phyloP scores from a whole-genome alignment of 2,888 invertebrate genomes.

The Chelonus formosanus region DNA sequence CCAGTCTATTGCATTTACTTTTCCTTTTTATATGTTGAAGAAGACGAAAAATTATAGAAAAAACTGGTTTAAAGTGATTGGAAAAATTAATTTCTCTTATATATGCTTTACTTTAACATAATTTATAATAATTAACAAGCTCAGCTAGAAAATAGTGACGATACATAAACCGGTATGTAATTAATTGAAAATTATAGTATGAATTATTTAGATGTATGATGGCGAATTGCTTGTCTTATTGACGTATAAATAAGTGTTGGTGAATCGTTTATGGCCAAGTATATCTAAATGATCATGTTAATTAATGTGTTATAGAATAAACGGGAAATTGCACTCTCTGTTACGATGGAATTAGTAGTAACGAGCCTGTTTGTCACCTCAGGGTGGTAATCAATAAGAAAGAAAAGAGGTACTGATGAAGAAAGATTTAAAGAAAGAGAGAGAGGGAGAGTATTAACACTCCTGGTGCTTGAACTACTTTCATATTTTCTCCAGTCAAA shows the following conservation, averaged over 20 bases:
- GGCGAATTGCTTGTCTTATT: too few relatives aligned
- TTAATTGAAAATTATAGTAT: too few relatives aligned
- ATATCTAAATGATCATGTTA: too few relatives aligned
- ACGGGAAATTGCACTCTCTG: constrained; percentile 11
- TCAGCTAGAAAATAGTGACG: neutral
- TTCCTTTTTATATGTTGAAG: neutral
- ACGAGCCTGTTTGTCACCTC: neutral
- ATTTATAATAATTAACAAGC: too few relatives aligned
- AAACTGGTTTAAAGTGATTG: constrained; percentile 1
- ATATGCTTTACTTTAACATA: too few relatives aligned
- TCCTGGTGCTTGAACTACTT: constrained; percentile 58
- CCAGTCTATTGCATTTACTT: constrained; percentile 1
- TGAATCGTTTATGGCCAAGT: too few relatives aligned
- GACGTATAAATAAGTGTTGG: too few relatives aligned
- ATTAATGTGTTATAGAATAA: constrained; percentile 9
- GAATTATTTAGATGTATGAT: neutral
- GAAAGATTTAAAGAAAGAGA: constrained; percentile 32
- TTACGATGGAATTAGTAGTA: neutral
- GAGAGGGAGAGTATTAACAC: constrained; percentile 50
- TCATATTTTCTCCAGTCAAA: constrained; percentile 64
- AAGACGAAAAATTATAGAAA: neutral
- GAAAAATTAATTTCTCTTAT: too few relatives aligned
- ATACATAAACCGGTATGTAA: too few relatives aligned
- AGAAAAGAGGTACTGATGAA: constrained; percentile 14
- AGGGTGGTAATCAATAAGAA: constrained; percentile 24